A percentile compares a stretch with the other conserved stretches of the same genome.
phyloP scores from a whole-genome alignment of 2,113 vertebrate species.

The Rhea americana region DNA sequence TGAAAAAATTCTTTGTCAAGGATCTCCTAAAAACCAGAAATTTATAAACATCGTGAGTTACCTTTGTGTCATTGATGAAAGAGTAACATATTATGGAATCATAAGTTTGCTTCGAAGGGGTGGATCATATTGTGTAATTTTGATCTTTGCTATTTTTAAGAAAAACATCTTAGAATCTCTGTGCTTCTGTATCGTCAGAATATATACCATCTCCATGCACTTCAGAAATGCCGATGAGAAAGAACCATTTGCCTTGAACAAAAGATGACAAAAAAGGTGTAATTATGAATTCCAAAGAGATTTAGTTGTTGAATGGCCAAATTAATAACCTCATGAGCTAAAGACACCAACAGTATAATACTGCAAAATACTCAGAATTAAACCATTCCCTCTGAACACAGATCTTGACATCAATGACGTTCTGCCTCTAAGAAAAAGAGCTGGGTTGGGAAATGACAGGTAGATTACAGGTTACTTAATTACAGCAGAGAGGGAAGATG shows the following conservation, averaged over 20 bases:
- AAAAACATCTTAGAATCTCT: background rate
- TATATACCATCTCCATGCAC: background rate
- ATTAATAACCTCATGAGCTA: background rate
- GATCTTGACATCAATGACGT: background rate
- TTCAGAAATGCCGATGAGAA: background rate
- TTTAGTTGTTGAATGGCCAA: background rate
- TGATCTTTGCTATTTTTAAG: background rate
- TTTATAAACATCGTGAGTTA: background rate
- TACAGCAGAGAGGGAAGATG: fast-evolving
- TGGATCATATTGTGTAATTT: background rate
- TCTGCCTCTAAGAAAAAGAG: background rate
- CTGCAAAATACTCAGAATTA: background rate
- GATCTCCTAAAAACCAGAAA: background rate
- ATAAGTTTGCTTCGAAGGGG: fast-evolving
- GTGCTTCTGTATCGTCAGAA: background rate
- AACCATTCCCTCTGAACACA: background rate
- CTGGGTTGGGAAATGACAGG: background rate
- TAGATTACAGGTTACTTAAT: background rate
- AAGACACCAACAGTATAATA: background rate
- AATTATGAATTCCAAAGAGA: background rate
- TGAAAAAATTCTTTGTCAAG: background rate
- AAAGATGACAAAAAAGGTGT: background rate
- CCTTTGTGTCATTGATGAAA: background rate
- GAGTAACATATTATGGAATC: background rate
- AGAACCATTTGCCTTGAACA: background rate